phyloP scores from a whole-genome alignment of 2,113 vertebrate genomes.

The Gnathonemus echidnorhynchus region DNA sequence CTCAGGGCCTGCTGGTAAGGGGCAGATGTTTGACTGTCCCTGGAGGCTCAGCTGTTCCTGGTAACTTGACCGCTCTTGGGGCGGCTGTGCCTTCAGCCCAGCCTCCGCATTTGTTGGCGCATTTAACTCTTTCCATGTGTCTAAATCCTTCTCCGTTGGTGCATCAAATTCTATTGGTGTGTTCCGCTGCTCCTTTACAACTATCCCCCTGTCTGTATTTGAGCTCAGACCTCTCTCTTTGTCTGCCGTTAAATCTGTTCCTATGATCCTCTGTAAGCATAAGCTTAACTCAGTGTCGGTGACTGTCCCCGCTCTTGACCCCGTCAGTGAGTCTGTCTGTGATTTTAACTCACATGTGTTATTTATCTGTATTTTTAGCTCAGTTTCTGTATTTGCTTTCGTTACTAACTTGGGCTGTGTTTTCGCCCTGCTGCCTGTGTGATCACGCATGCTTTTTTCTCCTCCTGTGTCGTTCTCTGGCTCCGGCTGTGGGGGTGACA shows the following conservation, averaged over 20 bases:
- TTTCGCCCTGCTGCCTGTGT: not conserved
- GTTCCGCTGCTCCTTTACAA: slow-evolving; percentile 36
- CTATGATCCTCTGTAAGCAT: slow-evolving; percentile 11
- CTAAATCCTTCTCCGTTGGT: slow-evolving; percentile 29
- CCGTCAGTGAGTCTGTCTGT: not conserved
- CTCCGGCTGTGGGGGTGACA: not conserved
- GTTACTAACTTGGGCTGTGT: not conserved
- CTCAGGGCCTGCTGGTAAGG: slow-evolving; percentile 29
- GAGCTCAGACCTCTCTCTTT: slow-evolving; percentile 4
- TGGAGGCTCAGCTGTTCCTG: slow-evolving; percentile 47
- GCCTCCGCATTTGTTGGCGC: slow-evolving; percentile 24
- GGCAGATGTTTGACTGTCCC: slow-evolving; percentile 36
- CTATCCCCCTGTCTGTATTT: slow-evolving; percentile 9
- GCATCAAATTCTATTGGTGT: slow-evolving; percentile 35
- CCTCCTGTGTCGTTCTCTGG: not conserved
- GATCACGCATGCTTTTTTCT: not conserved
- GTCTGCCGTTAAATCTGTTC: slow-evolving; percentile 19
- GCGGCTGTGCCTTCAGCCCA: slow-evolving; percentile 17
- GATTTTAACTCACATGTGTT: not conserved
- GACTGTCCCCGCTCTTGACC: not conserved
- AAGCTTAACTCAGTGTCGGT: not conserved
- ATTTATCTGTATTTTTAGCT: not conserved
- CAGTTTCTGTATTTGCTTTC: slow-evolving; percentile 1
- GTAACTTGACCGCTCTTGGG: slow-evolving; percentile 31
- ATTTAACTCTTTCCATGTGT: not conserved